Percentiles rank a stretch among this genome's conserved stretches.
Evolutionary conservation across 2,797 vertebrate species (phyloP).

Genomic region (Morelia viridis): DNA sequence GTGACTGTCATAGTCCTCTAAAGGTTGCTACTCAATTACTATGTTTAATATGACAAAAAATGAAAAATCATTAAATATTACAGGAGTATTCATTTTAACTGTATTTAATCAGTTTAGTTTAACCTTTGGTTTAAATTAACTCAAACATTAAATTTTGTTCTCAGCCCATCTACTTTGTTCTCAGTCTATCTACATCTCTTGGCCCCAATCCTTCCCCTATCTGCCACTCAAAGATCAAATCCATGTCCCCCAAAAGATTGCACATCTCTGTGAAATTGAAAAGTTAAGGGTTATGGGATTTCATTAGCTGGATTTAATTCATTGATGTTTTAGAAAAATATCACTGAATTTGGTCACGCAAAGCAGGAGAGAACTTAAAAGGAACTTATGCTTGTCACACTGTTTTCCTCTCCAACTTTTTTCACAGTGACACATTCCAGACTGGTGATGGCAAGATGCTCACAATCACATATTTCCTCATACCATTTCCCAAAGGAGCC

Average conservation of each 20-base stretch:
- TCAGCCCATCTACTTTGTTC: neutral
- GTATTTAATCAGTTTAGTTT: neutral
- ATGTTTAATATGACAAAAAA: neutral
- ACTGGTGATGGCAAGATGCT: constrained; percentile 60
- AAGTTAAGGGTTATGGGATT: neutral
- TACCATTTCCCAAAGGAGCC: constrained; percentile 45
- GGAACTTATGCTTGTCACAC: constrained; percentile 63
- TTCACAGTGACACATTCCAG: constrained; percentile 39
- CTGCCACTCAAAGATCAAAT: neutral
- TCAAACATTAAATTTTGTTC: neutral
- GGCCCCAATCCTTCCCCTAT: neutral
- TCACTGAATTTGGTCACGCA: neutral
- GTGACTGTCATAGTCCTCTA: neutral
- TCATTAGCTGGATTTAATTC: neutral
- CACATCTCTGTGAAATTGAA: neutral
- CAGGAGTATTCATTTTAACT: neutral
- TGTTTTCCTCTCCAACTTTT: constrained; percentile 53
- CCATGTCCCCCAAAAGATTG: neutral
- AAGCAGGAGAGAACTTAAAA: neutral
- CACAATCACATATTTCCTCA: constrained; percentile 36
- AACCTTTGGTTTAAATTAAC: neutral
- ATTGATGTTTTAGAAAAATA: neutral
- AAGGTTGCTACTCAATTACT: neutral
- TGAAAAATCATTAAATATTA: neutral
- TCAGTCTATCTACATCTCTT: neutral